A percentile compares a stretch with the other conserved stretches of the same genome.
Conservation (phyloP, 2,888 invertebrate genomes). For the Lamellibrachia columna region DNA sequence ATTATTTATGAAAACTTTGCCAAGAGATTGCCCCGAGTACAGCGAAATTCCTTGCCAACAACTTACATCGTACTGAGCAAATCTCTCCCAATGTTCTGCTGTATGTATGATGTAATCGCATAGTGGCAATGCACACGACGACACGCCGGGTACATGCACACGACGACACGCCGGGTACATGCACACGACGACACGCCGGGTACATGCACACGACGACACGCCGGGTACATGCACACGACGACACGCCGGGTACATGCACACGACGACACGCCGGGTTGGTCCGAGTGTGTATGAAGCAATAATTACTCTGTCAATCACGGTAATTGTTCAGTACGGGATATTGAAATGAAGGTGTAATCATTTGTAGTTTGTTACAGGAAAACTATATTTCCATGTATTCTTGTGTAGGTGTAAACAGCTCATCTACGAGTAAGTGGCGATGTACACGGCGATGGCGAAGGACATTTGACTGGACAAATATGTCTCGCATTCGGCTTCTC, state of each 20-base stretch:
- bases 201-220: not conserved
- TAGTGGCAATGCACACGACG: not conserved
- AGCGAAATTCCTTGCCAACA: not conserved
- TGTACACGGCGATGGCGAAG: not conserved
- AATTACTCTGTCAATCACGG: too few relatives aligned
- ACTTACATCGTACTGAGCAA: constrained; percentile 9
- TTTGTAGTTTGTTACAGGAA: too few relatives aligned
- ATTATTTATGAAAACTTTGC: not conserved
- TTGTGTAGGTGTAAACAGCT: too few relatives aligned
- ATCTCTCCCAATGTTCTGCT: not conserved
- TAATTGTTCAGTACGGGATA: too few relatives aligned
- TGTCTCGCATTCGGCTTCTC: not conserved
- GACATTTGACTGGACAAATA: not conserved
- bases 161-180: too few relatives aligned
- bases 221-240: not conserved
- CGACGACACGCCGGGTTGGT: too few relatives aligned
- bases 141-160: not conserved
- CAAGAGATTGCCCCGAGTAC: not conserved
- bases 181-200: too few relatives aligned
- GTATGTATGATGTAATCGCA: not conserved
- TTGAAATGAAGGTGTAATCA: too few relatives aligned
- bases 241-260: too few relatives aligned
- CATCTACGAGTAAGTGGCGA: too few relatives aligned
- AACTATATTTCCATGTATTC: too few relatives aligned
- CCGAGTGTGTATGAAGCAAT: too few relatives aligned